These are phyloP conservation scores for Epinotia brunnichana DNA, from an alignment of 2,888 invertebrate genomes.

Conservation along the genomic window DNA sequence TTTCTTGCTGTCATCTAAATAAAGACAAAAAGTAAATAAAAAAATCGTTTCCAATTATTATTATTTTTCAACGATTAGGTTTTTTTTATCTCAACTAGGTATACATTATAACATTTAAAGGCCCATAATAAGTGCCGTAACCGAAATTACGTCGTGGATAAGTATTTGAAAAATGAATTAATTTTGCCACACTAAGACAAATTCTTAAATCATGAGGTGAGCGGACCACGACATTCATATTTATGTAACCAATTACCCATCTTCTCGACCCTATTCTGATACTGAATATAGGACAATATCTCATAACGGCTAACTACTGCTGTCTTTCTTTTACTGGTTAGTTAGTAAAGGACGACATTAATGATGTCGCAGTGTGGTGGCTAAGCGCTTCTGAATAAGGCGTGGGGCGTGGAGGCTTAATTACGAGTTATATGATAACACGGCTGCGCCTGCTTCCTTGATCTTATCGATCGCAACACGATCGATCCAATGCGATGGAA, in stretches of 20 bases:
- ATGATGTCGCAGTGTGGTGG: slow-evolving; percentile 24
- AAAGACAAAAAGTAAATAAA: too few species aligned
- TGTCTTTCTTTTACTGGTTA: slow-evolving; percentile 20
- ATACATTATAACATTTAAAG: too few species aligned
- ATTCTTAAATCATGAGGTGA: slow-evolving; percentile 76
- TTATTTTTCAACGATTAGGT: too few species aligned
- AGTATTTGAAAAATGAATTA: slow-evolving; percentile 28
- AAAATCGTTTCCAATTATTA: too few species aligned
- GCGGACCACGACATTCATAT: slow-evolving; percentile 53
- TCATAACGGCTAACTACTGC: not conserved
- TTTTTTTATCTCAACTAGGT: too few species aligned
- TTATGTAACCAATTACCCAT: slow-evolving; percentile 28
- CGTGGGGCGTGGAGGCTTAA: slow-evolving; percentile 40
- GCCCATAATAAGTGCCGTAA: not conserved
- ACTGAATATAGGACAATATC: not conserved
- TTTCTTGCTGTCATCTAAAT: too few species aligned
- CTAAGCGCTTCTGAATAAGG: slow-evolving; percentile 39
- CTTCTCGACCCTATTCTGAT: slow-evolving; percentile 19
- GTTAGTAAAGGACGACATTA: slow-evolving; percentile 32
- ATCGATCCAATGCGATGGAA: slow-evolving; percentile 37
- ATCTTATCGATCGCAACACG: slow-evolving; percentile 44
- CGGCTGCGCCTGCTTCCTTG: slow-evolving; percentile 44
- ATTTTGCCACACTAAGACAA: slow-evolving; percentile 57
- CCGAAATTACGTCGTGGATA: slow-evolving; percentile 6
- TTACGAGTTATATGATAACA: slow-evolving; percentile 45